Evolutionary conservation across 1,140 invertebrate species (phyloP).

Genomic region (Scylla paramamosain): DNA sequence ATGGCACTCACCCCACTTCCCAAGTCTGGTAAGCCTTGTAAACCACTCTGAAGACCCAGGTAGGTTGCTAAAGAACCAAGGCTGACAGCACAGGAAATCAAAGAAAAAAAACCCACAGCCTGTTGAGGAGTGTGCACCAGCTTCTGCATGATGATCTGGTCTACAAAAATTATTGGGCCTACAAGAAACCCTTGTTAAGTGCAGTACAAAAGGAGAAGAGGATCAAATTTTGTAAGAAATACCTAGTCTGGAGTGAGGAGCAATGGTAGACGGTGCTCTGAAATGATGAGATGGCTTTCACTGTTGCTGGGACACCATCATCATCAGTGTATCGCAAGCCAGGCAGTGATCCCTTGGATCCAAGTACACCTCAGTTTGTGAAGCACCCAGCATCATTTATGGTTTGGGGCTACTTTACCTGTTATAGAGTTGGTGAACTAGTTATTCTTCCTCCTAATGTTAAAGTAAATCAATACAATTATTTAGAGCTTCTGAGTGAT

Average conservation of each 20-base stretch:
- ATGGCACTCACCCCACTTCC: no score
- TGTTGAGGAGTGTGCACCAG: background rate
- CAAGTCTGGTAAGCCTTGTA: background rate
- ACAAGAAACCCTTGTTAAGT: background rate
- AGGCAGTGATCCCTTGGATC: background rate
- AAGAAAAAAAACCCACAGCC: conserved; percentile 17
- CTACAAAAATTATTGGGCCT: background rate
- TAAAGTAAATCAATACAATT: background rate
- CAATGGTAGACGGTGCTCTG: conserved; percentile 40
- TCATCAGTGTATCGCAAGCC: background rate
- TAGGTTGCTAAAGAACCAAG: conserved; percentile 11
- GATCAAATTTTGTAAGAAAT: conserved; percentile 27
- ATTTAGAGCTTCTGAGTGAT: background rate
- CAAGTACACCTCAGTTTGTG: background rate
- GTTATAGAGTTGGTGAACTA: background rate
- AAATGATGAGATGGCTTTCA: conserved; percentile 24
- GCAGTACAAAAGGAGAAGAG: background rate
- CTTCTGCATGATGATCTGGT: background rate
- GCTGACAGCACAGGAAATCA: conserved; percentile 27
- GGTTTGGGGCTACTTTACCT: conserved; percentile 27
- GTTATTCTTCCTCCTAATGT: background rate
- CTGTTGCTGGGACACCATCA: background rate
- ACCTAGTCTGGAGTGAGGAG: background rate
- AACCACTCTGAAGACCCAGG: background rate
- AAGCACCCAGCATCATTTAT: conserved; percentile 39